Evolutionary conservation across 1,140 invertebrate species (phyloP), one percentile per base, ranked within the genome.

Genomic region (Bacillus rossius): DNA sequence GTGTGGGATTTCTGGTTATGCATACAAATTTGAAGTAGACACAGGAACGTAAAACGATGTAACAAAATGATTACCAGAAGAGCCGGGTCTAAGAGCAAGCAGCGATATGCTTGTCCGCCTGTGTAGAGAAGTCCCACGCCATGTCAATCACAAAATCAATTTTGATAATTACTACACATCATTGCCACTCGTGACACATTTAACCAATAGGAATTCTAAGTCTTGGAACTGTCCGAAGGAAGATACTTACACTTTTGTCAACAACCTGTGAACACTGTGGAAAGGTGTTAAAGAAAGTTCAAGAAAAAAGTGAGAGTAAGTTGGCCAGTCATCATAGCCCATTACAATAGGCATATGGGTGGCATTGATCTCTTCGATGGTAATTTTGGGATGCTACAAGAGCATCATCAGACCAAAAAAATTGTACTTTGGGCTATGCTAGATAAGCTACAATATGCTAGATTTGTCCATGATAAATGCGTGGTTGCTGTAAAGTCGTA

Each of bases 361-460:
- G 68, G 68, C 41, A 68, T 70, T n/a, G 68, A 70, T 41, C 50
- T 69, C 1, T 53, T 69, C 16, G 65, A 71, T 54, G 63, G 64
- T 55, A 64, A n/a, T 68, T 13, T 65, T 69, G 66, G 63, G 61
- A 0, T 57, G 22, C 14, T 70, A 70, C 29, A 67, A 70, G 29
- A 71, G 68, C 43, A 51, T 16, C n/a, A 51, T 51, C 3, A 8
- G 45, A 19, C 22, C 45, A 17, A 48, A 48, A 20, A 65, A 65
- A 50, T n/a, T 61, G 66, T 65, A 65, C 38, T 57, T 66, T 5
- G 19, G 65, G 16, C 10, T 70, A 41, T 69, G 67, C 53, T n/a
- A n/a, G n/a, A n/a, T n/a, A n/a, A n/a, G n/a, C n/a, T 67, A 65
- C 29, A 67, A 69, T 48, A 40, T 69, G 13, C 10, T 66, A n/a